Conservation (phyloP, 2,888 invertebrate species). For the Diarsia brunnea region DNA sequence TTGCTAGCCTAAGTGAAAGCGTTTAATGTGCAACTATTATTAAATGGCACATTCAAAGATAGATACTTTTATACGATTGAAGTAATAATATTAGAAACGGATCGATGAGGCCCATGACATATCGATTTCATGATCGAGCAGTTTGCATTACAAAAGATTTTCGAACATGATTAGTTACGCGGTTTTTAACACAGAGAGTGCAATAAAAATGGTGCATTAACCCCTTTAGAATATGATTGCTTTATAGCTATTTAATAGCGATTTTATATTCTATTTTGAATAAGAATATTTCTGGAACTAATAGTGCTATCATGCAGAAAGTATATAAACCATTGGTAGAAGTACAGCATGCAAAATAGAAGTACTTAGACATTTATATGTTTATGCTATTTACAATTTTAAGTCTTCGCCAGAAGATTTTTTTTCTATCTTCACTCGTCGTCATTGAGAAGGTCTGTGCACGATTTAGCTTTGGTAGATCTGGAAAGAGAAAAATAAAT, state of each 20-base stretch:
- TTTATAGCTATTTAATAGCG: conserved; percentile 63
- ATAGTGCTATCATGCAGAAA: conserved; percentile 54
- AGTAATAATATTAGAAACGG: conserved; percentile 43
- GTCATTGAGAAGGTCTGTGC: conserved; percentile 93
- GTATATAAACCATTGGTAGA: conserved; percentile 32
- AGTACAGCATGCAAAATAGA: conserved; percentile 46
- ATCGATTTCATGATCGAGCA: conserved; percentile 51
- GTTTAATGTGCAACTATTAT: conserved; percentile 70
- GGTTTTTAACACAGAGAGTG: conserved; percentile 27
- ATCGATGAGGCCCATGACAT: conserved; percentile 36
- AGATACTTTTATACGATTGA: conserved; percentile 49
- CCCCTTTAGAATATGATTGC: conserved; percentile 41
- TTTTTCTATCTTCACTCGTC: conserved; percentile 84
- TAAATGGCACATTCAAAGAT: conserved; percentile 69
- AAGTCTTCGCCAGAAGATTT: conserved; percentile 42
- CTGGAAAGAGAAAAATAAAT: conserved; percentile 85
- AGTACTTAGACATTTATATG: conserved; percentile 45
- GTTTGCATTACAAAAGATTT: conserved; percentile 34
- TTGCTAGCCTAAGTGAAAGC: conserved; percentile 62
- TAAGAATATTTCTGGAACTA: conserved; percentile 50
- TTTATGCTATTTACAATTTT: conserved; percentile 60
- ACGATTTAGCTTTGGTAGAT: conserved; percentile 93
- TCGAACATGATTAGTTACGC: conserved; percentile 29
- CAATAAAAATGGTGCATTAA: conserved; percentile 27
- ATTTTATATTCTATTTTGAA: conserved; percentile 34